Conservation (phyloP, 2,888 invertebrate genomes). For the Lepetodrilus schrolli region DNA sequence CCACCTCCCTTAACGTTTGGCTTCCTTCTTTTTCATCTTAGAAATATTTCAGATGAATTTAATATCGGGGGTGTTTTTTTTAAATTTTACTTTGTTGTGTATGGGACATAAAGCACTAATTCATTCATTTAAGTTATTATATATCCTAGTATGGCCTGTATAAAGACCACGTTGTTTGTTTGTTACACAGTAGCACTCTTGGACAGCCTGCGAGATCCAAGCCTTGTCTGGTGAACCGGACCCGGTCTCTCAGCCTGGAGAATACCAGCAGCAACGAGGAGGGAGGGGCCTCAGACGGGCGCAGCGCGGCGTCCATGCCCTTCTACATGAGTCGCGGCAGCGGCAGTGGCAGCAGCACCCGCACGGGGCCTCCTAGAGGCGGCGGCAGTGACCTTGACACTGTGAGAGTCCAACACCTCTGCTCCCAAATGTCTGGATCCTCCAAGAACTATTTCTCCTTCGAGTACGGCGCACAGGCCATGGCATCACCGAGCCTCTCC, state of each 20-base stretch:
- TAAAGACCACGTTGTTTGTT: too few species aligned
- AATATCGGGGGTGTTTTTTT: too few species aligned
- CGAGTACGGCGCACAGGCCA: constrained; percentile 10
- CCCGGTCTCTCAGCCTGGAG: constrained; percentile 64
- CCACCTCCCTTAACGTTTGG: too few species aligned
- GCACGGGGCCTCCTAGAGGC: neutral
- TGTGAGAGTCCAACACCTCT: neutral
- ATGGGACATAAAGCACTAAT: too few species aligned
- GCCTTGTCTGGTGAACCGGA: constrained; percentile 67
- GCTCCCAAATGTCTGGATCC: neutral
- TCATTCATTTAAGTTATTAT: too few species aligned
- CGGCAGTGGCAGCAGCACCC: neutral
- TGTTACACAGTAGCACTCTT: too few species aligned
- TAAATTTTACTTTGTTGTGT: too few species aligned
- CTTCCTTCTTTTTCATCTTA: too few species aligned
- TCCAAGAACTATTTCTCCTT: constrained; percentile 3
- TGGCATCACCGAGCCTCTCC: neutral
- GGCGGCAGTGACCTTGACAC: neutral
- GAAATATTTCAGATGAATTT: too few species aligned
- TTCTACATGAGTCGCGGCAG: constrained; percentile 4
- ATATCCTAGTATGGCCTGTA: too few species aligned
- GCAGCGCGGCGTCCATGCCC: neutral
- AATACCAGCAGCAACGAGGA: constrained; percentile 67
- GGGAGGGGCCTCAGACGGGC: constrained; percentile 41
- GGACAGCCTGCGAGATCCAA: constrained; percentile 66